Evolutionary conservation across 2,888 invertebrate species (phyloP), one percentile per base, ranked within the genome.

Genomic region (Hydropsyche betteni): DNA sequence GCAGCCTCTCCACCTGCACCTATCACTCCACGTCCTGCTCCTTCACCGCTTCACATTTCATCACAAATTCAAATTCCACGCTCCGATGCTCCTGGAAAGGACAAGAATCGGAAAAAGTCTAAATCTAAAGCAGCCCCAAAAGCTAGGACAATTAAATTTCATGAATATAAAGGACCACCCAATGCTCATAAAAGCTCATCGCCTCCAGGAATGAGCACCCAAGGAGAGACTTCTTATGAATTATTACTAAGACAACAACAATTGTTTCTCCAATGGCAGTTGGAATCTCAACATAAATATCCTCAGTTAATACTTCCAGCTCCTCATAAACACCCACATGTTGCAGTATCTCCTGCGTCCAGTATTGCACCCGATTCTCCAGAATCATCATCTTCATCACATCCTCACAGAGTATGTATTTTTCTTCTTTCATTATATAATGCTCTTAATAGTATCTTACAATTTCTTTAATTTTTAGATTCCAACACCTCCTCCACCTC

Each of bases 121-220:
- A 95, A 95, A 83, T 92, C 92, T 55, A 95, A 95, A 85, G 90
- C 90, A 34, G 90, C 91, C 75, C 92, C 94, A 0, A 96, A 96
- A 84, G 90, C 94, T 24, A 90, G 94, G 81, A 94, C 94, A 74
- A 97, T 98, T 81, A 98, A 98, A 87, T 98, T 98, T 86, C 98
- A 98, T 85, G 98, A 98, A 85, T 96, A 96, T 85, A 96, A 96
- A 86, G 96, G 96, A 52, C 96, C 96, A 38, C 96, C 97, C 79
- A 95, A 92, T 86, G 94, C 96, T 16, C 94, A 94, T 81, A 95
- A 94, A 83, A 89, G 90, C 71, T 87, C 89, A 4, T 88, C 89
- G 24, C 89, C 90, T 10, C 88, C 88, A 10, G 84, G 82, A 88
- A 80, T 75, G 83, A 84, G 50, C 82, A 68, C 75, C 82, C 86